Percentiles rank a stretch among this genome's conserved stretches.
Evolutionary conservation across 2,888 invertebrate genomes (phyloP).

Genomic region (Drosophila lutescens): DNA sequence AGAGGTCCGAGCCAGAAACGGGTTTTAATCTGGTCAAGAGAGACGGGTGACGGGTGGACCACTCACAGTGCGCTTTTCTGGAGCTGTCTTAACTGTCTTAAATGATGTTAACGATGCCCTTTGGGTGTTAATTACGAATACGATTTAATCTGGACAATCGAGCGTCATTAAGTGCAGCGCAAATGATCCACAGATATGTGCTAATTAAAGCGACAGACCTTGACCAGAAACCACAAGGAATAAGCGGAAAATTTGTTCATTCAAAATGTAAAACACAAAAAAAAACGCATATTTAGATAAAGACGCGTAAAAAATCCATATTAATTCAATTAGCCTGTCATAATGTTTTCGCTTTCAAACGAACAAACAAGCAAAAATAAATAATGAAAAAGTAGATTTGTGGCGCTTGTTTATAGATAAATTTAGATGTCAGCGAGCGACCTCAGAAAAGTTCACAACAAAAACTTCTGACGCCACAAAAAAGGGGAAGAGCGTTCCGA

Average conservation of each 20-base stretch:
- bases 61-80: slow-evolving; percentile 48
- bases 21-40: slow-evolving; percentile 28
- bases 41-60: slow-evolving; percentile 27
- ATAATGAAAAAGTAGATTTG: slow-evolving; percentile 28
- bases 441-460: slow-evolving; percentile 37
- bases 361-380: slow-evolving; percentile 23
- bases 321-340: slow-evolving; percentile 71
- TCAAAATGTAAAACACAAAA: slow-evolving; percentile 3
- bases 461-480: slow-evolving; percentile 35
- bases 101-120: slow-evolving; percentile 80
- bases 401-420: slow-evolving; percentile 62
- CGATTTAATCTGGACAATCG: slow-evolving; percentile 74
- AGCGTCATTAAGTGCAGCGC: slow-evolving; percentile 65
- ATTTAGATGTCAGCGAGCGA: slow-evolving; percentile 60
- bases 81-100: slow-evolving; percentile 62
- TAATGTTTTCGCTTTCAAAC: slow-evolving; percentile 30
- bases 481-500: slow-evolving; percentile 24
- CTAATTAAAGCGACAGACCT: slow-evolving; percentile 66
- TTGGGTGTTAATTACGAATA: slow-evolving; percentile 78
- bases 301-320: slow-evolving; percentile 43
- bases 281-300: slow-evolving; percentile 27
- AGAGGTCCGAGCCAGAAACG: slow-evolving; percentile 19
- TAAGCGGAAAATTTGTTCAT: slow-evolving; percentile 13
- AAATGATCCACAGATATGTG: slow-evolving; percentile 64
- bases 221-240: slow-evolving; percentile 32